These are phyloP conservation scores for Ceuthmochares aereus DNA, from an alignment of 2,113 vertebrate genomes.

Conservation along the genomic window DNA sequence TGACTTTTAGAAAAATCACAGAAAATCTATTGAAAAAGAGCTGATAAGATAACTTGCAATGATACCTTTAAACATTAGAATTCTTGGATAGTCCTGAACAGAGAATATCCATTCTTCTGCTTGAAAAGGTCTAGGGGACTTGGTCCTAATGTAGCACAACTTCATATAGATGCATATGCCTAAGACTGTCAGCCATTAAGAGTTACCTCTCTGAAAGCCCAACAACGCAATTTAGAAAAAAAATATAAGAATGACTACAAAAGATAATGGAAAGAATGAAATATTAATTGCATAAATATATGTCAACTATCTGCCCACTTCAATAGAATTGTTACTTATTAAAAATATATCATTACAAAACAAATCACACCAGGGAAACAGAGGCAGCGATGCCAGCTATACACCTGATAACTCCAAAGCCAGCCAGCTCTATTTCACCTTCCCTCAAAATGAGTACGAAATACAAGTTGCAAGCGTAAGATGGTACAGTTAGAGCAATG, in stretches of 20 bases:
- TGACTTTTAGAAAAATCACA: neutral
- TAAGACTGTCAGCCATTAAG: neutral
- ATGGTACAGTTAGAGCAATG: accelerated
- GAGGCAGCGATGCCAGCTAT: neutral
- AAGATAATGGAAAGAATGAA: neutral
- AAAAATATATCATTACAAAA: neutral
- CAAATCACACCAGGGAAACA: neutral
- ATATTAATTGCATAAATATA: neutral
- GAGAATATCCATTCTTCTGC: neutral
- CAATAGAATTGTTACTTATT: neutral
- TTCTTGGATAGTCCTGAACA: neutral
- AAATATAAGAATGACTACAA: neutral
- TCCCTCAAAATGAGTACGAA: neutral
- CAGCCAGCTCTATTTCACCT: neutral
- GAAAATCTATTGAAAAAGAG: neutral
- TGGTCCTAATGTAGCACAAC: accelerated
- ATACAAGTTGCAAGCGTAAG: neutral
- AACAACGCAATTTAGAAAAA: neutral
- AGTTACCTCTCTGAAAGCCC: neutral
- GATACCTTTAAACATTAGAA: neutral
- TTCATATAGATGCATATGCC: neutral
- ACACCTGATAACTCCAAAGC: accelerated
- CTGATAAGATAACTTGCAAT: neutral
- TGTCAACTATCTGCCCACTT: neutral
- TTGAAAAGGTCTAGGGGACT: neutral